phyloP scores from a whole-genome alignment of 2,797 vertebrate genomes.

The Iguana delicatissima region DNA sequence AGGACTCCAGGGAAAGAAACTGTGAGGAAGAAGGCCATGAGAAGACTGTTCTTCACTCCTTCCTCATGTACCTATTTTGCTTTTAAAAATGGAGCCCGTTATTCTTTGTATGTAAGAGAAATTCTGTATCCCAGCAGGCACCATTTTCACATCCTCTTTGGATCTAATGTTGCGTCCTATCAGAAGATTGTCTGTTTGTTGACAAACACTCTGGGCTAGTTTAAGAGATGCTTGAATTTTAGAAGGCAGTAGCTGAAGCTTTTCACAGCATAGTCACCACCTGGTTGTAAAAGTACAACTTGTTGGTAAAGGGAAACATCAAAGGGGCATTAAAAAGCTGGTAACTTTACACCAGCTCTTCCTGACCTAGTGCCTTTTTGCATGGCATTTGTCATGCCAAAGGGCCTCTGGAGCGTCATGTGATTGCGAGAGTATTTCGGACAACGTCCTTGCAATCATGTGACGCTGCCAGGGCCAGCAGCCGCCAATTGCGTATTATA shows the following conservation, averaged over 20 bases:
- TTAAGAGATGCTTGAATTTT: background rate
- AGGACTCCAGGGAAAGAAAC: background rate
- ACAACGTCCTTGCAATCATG: no score
- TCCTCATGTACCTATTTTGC: background rate
- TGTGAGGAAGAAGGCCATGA: background rate
- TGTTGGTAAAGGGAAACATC: background rate
- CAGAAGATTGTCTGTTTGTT: background rate
- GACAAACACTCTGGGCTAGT: background rate
- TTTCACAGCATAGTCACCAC: background rate
- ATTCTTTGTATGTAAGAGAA: background rate
- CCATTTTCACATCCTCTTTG: no score
- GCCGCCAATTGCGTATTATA: no score
- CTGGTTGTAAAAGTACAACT: background rate
- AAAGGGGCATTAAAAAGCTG: background rate
- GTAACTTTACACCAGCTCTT: background rate
- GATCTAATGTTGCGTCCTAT: background rate
- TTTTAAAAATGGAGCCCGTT: background rate
- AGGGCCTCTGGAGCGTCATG: no score
- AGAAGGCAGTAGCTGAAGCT: background rate
- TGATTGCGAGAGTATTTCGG: no score
- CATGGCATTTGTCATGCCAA: no score
- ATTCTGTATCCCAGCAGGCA: background rate
- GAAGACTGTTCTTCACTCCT: background rate
- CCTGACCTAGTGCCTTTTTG: no score
- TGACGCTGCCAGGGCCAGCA: no score